Conservation (phyloP, 2,797 vertebrate genomes). For the Halcyon leucocephala region DNA sequence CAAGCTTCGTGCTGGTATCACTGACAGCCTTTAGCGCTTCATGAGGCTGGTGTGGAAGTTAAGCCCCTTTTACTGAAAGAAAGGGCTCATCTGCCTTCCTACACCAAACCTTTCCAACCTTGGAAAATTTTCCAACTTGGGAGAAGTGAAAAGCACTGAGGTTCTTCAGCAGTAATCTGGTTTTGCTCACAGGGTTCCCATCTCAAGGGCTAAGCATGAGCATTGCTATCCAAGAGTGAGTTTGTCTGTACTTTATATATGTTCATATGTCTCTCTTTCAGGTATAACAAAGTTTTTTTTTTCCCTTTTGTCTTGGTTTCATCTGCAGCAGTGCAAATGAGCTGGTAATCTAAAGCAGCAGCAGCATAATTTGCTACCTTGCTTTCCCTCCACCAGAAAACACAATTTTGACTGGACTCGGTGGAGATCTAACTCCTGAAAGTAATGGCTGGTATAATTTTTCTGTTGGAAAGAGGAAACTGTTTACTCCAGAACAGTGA, state of each 20-base stretch:
- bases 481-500: not conserved
- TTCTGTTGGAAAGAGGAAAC: not conserved
- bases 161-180: not conserved
- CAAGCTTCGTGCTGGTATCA: not conserved
- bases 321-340: not conserved
- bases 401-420: not conserved
- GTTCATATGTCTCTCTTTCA: not conserved
- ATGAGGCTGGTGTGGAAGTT: not conserved
- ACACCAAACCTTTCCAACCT: not conserved
- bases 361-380: not conserved
- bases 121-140: not conserved
- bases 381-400: not conserved
- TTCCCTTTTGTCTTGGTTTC: not conserved
- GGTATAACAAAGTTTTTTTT: not conserved
- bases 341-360: not conserved
- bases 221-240: not conserved
- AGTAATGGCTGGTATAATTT: not conserved
- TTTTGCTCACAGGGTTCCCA: not conserved
- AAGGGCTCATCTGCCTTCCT: not conserved
- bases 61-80: not conserved
- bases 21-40: not conserved
- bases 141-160: not conserved
- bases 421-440: not conserved
- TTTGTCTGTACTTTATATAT: not conserved
- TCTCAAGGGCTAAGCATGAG: not conserved